Evolutionary conservation across 2,888 invertebrate genomes (phyloP), one percentile per base, ranked within the genome.

Genomic region (Eucera pruinosa): DNA sequence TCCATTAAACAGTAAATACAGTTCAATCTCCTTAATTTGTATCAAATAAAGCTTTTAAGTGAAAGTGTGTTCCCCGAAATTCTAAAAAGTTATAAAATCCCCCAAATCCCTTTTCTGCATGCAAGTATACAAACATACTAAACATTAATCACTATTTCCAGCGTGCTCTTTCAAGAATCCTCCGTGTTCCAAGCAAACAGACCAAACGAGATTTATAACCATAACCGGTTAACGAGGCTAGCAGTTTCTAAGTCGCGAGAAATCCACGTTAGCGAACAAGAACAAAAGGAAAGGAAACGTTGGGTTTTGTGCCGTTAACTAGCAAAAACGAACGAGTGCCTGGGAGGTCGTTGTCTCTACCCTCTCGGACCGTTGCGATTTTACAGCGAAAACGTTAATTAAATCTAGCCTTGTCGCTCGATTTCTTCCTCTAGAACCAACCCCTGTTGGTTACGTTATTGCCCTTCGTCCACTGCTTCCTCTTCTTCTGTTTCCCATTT

Each of bases 261-360:
- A 55, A 43, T n/a, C 36, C 36, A 11, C 64, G 43, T 23, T 25
- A 27, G 54, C 15, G 39, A 23, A n/a, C 9, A n/a, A n/a, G 27
- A 45, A 39, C 52, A 41, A 50, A 50, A 41, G 15, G 39, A 13
- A 18, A 27, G 6, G 9, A 5, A 11, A 11, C 41, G 30, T 43
- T 1, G 15, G 13, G 70, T 50, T 71, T 71, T 57, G 41, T 66
- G 7, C 30, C 25, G 57, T 67, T 71, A 71, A 71, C 67, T 50
- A 71, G 71, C 71, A 71, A 71, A 67, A 71, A 71, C 67, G 43
- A 11, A 70, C 65, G 47, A 27, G 47, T 48, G 7, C 27, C 27
- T 30, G 36, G n/a, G 25, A 33, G 33, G 15, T 67, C 47, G 36
- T 36, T 25, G 41, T 18, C 57, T 48, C 30, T 41, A 18, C 11